These are phyloP conservation scores for Glaucopsyche alexis DNA, from an alignment of 2,888 invertebrate genomes.

Conservation along the genomic window DNA sequence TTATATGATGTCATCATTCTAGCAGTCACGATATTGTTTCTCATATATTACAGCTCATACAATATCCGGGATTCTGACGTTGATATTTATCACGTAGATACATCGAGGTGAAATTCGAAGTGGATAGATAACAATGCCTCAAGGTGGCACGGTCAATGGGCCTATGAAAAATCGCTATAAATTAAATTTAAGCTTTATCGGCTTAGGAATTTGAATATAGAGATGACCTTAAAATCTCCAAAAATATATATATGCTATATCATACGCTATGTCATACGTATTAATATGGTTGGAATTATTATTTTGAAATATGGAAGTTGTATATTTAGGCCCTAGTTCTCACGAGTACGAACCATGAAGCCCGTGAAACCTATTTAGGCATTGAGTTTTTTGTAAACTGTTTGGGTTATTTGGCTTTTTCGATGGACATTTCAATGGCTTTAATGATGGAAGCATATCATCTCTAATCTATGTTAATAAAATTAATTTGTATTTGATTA, in stretches of 20 bases:
- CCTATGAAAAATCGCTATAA: conserved; percentile 13
- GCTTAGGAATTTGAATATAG: conserved; percentile 3
- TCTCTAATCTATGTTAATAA: neutral
- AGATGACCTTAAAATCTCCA: conserved; percentile 8
- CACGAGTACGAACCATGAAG: neutral
- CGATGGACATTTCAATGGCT: too few relatives aligned
- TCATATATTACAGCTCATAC: neutral
- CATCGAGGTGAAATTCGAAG: conserved; percentile 23
- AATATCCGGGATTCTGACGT: conserved; percentile 21
- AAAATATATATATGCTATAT: conserved; percentile 13
- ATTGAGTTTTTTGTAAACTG: neutral
- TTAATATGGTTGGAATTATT: neutral
- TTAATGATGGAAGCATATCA: neutral
- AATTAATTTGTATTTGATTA: neutral
- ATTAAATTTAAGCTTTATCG: conserved; percentile 19
- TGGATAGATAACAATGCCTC: conserved; percentile 5
- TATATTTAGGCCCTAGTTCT: neutral
- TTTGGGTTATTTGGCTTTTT: too few relatives aligned
- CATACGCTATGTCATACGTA: neutral
- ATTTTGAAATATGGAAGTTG: conserved; percentile 2
- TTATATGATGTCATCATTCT: neutral
- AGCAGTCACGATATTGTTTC: conserved; percentile 11
- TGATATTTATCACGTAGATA: neutral
- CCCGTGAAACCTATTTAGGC: neutral
- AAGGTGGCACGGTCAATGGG: neutral